Evolutionary conservation across 2,888 invertebrate species (phyloP).

Genomic region (Sipha maydis): DNA sequence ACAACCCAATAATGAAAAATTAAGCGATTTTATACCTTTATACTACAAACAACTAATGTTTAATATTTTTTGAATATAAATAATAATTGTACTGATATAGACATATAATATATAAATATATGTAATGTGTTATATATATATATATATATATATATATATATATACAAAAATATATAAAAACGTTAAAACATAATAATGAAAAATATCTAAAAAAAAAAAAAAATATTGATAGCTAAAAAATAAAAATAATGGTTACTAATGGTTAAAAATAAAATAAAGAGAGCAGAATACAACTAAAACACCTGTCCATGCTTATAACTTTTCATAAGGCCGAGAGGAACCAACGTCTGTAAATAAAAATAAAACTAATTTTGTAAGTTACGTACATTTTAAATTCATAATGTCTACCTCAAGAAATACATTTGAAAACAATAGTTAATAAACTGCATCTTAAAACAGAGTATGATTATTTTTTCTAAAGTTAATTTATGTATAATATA

Average conservation of each 20-base stretch:
- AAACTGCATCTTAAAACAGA: background rate
- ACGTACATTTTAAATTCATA: conserved; percentile 15
- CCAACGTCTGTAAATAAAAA: conserved; percentile 85
- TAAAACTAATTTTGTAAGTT: conserved; percentile 50
- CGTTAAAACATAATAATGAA: conserved; percentile 42
- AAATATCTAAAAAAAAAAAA: conserved; percentile 66
- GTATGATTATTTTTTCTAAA: background rate
- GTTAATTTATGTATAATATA: background rate
- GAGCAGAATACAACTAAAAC: conserved; percentile 56
- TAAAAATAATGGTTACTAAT: conserved; percentile 68
- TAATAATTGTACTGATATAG: background rate
- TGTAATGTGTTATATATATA: too few species aligned
- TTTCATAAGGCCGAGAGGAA: conserved; percentile 91
- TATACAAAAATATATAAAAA: conserved; percentile 18
- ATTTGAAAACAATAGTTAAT: background rate
- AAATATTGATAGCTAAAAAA: conserved; percentile 67
- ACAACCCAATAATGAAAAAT: conserved; percentile 42
- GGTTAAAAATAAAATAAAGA: conserved; percentile 59
- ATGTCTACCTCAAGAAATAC: background rate
- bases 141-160: too few species aligned
- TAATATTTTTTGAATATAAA: background rate
- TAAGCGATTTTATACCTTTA: background rate
- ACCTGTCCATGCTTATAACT: conserved; percentile 72
- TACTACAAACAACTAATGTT: conserved; percentile 18
- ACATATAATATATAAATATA: conserved; percentile 5